These are phyloP conservation scores for Noctua comes DNA, from an alignment of 2,888 invertebrate genomes.

Conservation along the genomic window DNA sequence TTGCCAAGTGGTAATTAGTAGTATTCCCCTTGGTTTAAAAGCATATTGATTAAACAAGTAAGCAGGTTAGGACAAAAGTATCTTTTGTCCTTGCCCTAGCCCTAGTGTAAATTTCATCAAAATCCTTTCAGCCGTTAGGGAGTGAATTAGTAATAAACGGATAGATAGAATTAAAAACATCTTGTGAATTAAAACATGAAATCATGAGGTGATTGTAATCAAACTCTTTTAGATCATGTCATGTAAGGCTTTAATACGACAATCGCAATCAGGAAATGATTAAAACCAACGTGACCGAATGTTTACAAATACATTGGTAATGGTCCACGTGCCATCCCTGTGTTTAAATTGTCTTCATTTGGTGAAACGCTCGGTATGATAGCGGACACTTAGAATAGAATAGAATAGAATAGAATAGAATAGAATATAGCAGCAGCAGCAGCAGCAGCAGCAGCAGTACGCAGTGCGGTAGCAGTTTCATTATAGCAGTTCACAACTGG, in stretches of 20 bases:
- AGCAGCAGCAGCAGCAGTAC: too few species aligned
- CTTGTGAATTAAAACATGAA: not conserved
- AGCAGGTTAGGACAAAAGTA: not conserved
- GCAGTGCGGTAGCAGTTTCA: too few species aligned
- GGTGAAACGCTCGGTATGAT: not conserved
- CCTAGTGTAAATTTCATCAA: not conserved
- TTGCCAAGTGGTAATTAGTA: not conserved
- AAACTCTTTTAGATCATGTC: not conserved
- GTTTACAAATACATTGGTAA: slow-evolving; percentile 13
- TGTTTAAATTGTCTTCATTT: slow-evolving; percentile 18
- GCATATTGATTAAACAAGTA: not conserved
- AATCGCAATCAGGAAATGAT: slow-evolving; percentile 32
- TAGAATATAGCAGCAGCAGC: too few species aligned
- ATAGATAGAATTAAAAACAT: not conserved
- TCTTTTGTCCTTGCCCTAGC: not conserved
- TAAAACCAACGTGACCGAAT: slow-evolving; percentile 31
- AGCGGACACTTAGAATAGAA: not conserved
- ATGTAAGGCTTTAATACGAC: not conserved
- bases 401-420: too few species aligned
- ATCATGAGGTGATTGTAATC: not conserved
- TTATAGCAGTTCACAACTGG: not conserved
- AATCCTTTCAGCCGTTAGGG: not conserved
- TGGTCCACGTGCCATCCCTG: slow-evolving; percentile 15
- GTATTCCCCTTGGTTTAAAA: not conserved
- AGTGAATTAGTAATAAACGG: not conserved